Percentiles rank a stretch among this genome's conserved stretches.
Evolutionary conservation across 2,888 invertebrate species (phyloP).

Genomic region (Oscheius sp.): DNA sequence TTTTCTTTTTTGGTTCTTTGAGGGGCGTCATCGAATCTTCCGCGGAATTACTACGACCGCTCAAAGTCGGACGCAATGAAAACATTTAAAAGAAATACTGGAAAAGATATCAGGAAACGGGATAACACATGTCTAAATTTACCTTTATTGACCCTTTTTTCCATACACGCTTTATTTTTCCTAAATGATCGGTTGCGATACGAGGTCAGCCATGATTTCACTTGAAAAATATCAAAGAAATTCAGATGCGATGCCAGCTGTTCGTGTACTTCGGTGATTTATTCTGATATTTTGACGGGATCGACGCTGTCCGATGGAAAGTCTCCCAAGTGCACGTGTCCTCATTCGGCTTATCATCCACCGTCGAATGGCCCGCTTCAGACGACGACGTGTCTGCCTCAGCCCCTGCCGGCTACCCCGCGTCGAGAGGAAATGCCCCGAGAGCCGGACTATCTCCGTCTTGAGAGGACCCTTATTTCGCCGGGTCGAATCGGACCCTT

Average conservation of each 20-base stretch:
- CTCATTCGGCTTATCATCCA: background rate
- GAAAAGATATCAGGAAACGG: too few relatives aligned
- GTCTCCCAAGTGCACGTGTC: background rate
- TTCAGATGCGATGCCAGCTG: conserved; percentile 13
- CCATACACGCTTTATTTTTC: background rate
- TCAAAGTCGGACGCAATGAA: too few relatives aligned
- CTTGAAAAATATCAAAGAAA: too few relatives aligned
- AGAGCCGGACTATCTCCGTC: conserved; percentile 19
- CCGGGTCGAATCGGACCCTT: background rate
- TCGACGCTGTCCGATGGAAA: too few relatives aligned
- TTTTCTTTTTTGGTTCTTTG: too few relatives aligned
- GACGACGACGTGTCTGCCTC: conserved; percentile 19
- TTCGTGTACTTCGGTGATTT: conserved; percentile 17
- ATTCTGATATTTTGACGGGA: conserved; percentile 1
- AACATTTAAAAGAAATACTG: too few relatives aligned
- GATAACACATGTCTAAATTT: too few relatives aligned
- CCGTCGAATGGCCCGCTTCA: too few relatives aligned
- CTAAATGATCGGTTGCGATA: conserved; percentile 2
- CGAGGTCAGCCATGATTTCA: background rate
- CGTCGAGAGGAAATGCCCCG: background rate
- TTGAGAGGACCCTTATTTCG: conserved; percentile 23
- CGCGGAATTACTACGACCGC: too few relatives aligned
- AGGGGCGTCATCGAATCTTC: too few relatives aligned
- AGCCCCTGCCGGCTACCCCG: conserved; percentile 2
- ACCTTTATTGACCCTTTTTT: too few relatives aligned